Evolutionary conservation across 2,113 vertebrate species (phyloP), one percentile per base, ranked within the genome.

Genomic region (Corydoras maculifer): DNA sequence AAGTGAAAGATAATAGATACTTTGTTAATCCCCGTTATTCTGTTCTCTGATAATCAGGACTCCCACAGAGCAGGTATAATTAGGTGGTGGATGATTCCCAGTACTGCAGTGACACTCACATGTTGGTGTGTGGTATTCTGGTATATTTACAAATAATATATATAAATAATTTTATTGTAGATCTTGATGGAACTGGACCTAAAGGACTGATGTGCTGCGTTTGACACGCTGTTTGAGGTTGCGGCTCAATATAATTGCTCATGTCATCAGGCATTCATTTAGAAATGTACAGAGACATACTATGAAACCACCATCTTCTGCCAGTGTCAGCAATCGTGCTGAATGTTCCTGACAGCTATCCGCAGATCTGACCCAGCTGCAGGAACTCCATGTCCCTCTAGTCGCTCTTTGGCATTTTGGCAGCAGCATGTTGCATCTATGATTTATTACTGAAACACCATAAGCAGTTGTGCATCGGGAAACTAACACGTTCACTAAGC

Each of bases 171-270:
- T n/a, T n/a, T n/a, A n/a, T n/a, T n/a, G n/a, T n/a, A n/a, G n/a
- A n/a, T n/a, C 35, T 80, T 82, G 83, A 83, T 85, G 75, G 89
- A 85, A 88, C 85, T 86, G 88, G 85, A 93, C 87, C 87, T 90
- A 92, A 91, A 90, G 81, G 87, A 91, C 89, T 91, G 91, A 94
- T 93, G 92, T 91, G 93, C 91, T 91, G 90, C 87, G 90, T 94
- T 90, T 94, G 94, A 95, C 93, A 92, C 91, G 87, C 90, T 92
- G 90, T 94, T 94, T 93, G 91, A 94, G 92, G 91, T 88, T 91
- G 87, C 88, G 90, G 89, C 90, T 90, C 85, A 76, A 89, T 91
- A 87, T 94, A 94, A 94, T 96, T 94, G 93, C 90, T 90, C 91
- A 84, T 88, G 90, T 94, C 93, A 92, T 88, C 91, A 91, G 86